These are phyloP conservation scores for Tamias sibiricus DNA, from an alignment of 2,113 vertebrate genomes.

Conservation along the genomic window DNA sequence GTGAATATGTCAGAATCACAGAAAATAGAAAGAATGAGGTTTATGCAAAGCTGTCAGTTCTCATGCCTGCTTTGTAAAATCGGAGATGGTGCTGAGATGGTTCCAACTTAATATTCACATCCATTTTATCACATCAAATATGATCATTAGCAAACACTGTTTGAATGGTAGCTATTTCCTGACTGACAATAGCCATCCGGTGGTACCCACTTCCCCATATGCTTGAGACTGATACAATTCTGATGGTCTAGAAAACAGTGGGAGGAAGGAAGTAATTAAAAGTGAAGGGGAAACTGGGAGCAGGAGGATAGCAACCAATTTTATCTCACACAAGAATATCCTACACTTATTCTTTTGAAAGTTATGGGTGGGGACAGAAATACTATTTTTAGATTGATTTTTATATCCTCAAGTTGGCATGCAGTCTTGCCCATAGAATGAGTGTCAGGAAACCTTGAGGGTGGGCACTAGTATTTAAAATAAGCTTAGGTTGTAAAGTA, in stretches of 20 bases:
- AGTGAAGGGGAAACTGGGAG: constrained; percentile 19
- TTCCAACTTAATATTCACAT: constrained; percentile 77
- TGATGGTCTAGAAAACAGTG: constrained; percentile 50
- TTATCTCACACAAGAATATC: constrained; percentile 64
- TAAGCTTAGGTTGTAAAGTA: background rate
- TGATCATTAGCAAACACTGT: constrained; percentile 79
- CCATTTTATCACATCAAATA: constrained; percentile 79
- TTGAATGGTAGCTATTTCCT: constrained; percentile 71
- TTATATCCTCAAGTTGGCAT: constrained; percentile 44
- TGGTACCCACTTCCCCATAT: constrained; percentile 66
- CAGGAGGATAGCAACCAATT: constrained; percentile 59
- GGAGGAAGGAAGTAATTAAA: constrained; percentile 79
- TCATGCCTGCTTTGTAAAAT: constrained; percentile 55
- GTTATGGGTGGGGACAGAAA: constrained; percentile 45
- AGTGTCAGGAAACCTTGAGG: constrained; percentile 64
- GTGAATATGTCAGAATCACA: constrained; percentile 82
- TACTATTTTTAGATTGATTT: constrained; percentile 67
- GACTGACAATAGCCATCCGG: constrained; percentile 75
- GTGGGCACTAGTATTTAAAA: constrained; percentile 63
- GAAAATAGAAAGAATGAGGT: constrained; percentile 78
- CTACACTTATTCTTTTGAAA: constrained; percentile 67
- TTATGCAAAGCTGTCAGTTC: constrained; percentile 78
- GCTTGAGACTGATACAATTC: constrained; percentile 47
- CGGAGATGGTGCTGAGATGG: constrained; percentile 62
- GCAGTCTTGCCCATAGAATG: constrained; percentile 28